These are phyloP conservation scores for Hetaerina titia DNA, from an alignment of 2,888 invertebrate species.

Conservation along the genomic window DNA sequence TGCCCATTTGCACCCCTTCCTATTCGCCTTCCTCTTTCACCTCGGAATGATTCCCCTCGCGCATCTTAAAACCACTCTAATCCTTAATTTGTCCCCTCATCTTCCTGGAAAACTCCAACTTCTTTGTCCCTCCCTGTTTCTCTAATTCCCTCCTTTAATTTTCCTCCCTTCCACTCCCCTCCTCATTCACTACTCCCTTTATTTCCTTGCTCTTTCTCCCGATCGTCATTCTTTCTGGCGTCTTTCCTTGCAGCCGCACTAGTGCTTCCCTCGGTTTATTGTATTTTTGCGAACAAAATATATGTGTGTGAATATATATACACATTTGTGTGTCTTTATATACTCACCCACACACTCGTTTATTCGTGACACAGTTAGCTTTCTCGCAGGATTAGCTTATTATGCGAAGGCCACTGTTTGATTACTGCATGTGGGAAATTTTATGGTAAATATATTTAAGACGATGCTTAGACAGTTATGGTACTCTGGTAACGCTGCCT, in stretches of 20 bases:
- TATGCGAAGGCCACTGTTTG: too few relatives aligned
- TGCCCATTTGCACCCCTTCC: neutral
- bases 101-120: conserved; percentile 33
- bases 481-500: too few relatives aligned
- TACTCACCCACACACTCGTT: too few relatives aligned
- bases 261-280: neutral
- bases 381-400: too few relatives aligned
- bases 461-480: too few relatives aligned
- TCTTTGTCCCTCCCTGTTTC: conserved; percentile 56
- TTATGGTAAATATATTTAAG: too few relatives aligned
- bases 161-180: neutral
- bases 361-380: too few relatives aligned
- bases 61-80: conserved; percentile 50
- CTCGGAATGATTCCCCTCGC: conserved; percentile 29
- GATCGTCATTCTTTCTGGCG: neutral
- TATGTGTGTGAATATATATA: too few relatives aligned
- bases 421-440: too few relatives aligned
- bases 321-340: too few relatives aligned
- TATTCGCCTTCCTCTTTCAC: neutral
- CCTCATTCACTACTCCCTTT: neutral
- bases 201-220: neutral
- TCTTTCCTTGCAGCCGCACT: neutral
- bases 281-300: too few relatives aligned
- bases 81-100: conserved; percentile 53
- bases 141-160: conserved; percentile 17